Percentiles rank a stretch among this genome's conserved stretches.
Evolutionary conservation across 2,113 vertebrate species (phyloP).

Genomic region (Condylura cristata): DNA sequence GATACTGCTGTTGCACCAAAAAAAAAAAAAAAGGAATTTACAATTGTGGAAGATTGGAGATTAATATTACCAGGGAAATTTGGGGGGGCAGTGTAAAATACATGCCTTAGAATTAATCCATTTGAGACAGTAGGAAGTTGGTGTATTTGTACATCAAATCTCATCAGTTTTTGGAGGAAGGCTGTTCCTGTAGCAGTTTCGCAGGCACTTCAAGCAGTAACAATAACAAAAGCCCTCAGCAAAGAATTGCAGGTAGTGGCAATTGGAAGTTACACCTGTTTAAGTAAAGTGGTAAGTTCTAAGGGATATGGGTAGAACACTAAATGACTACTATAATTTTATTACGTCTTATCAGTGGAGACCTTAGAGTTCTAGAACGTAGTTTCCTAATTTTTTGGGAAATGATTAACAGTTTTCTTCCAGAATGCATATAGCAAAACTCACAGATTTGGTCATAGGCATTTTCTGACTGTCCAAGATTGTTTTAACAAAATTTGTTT

Average conservation of each 20-base stretch:
- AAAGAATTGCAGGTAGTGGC: background rate
- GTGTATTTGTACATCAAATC: background rate
- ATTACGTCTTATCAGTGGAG: background rate
- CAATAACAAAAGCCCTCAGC: background rate
- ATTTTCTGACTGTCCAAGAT: background rate
- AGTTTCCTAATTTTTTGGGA: background rate
- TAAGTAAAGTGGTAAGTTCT: background rate
- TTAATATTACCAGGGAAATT: background rate
- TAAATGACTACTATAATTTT: background rate
- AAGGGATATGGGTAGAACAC: background rate
- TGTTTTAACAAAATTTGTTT: slow-evolving; percentile 23
- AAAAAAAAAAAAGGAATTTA: background rate
- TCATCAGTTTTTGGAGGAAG: background rate
- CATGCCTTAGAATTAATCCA: background rate
- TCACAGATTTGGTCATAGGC: background rate
- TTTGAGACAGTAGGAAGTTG: background rate
- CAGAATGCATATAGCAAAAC: background rate
- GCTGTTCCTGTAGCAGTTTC: background rate
- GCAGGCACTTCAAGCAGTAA: background rate
- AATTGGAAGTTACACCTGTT: background rate
- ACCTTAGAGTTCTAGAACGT: background rate
- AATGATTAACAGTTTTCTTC: background rate
- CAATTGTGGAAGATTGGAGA: background rate
- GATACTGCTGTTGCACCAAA: background rate
- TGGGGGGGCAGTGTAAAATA: background rate